Conservation (phyloP, 2,888 invertebrate genomes). For the Drosophila picticornis region DNA sequence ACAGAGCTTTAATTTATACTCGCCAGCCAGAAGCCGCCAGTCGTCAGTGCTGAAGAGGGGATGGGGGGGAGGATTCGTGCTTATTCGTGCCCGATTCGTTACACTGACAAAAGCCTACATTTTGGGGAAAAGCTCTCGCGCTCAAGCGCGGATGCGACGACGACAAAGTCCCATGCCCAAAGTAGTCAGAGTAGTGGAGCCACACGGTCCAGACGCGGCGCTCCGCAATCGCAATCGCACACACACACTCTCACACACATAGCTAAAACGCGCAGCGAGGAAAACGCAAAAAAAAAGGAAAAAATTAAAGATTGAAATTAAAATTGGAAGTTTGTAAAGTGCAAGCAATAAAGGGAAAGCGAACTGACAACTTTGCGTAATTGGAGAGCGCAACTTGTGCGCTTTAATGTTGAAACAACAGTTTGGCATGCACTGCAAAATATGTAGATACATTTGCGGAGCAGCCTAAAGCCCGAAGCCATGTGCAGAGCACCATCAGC, state of each 20-base stretch:
- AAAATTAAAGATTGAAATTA: conserved; percentile 24
- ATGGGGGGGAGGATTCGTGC: conserved; percentile 19
- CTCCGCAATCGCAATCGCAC: conserved; percentile 53
- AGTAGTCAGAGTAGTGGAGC: conserved; percentile 84
- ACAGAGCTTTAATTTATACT: conserved; percentile 48
- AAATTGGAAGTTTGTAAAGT: conserved; percentile 23
- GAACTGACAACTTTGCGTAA: conserved; percentile 6
- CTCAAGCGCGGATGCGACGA: conserved; percentile 54
- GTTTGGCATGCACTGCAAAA: conserved; percentile 32
- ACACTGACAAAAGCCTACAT: conserved; percentile 41
- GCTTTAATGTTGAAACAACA: conserved; percentile 12
- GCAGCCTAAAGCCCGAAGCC: conserved; percentile 55
- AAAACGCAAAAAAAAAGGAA: conserved; percentile 54
- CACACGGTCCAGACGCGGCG: conserved; percentile 81
- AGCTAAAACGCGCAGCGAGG: conserved; percentile 50
- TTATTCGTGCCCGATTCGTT: conserved; percentile 31
- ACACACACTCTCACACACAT: conserved; percentile 32
- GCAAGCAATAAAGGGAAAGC: conserved; percentile 14
- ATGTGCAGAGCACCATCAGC: conserved; percentile 48
- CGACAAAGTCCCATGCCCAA: conserved; percentile 54
- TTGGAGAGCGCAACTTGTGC: conserved; percentile 1
- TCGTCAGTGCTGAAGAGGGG: conserved; percentile 13
- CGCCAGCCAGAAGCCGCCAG: conserved; percentile 65
- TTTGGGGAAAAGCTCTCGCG: conserved; percentile 76
- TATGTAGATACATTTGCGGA: conserved; percentile 46